Evolutionary conservation across 2,888 invertebrate genomes (phyloP).

Genomic region (Troglohyphantes excavatus): DNA sequence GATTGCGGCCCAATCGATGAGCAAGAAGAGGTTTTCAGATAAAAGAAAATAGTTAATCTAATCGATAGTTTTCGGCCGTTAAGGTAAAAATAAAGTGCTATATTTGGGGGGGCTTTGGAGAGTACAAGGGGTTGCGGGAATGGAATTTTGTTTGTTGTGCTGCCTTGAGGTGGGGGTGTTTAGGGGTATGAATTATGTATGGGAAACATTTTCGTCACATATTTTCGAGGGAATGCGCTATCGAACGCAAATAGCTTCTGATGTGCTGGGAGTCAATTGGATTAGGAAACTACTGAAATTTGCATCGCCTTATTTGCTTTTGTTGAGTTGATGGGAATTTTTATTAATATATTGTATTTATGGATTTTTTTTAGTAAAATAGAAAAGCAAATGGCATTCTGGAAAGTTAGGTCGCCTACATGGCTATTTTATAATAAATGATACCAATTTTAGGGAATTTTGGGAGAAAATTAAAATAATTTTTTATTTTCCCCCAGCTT

Average conservation of each 20-base stretch:
- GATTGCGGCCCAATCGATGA: conserved; percentile 8
- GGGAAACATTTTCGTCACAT: conserved; percentile 1
- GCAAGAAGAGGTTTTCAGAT: background rate
- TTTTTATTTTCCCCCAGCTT: no score
- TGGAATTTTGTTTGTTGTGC: background rate
- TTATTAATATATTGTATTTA: no score
- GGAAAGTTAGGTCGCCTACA: no score
- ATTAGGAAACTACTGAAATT: background rate
- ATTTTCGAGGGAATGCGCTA: background rate
- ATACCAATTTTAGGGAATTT: no score
- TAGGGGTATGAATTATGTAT: background rate
- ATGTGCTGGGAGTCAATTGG: background rate
- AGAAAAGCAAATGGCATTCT: no score
- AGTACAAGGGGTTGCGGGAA: background rate
- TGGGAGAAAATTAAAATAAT: no score
- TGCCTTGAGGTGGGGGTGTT: background rate
- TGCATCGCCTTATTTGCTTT: background rate
- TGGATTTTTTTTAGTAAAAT: no score
- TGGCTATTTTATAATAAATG: no score
- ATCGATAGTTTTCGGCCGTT: conserved; percentile 52
- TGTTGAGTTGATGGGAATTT: no score
- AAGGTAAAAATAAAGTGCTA: conserved; percentile 38
- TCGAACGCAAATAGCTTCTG: background rate
- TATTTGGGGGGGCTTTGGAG: background rate
- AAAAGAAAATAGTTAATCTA: conserved; percentile 34